Conservation (phyloP, 2,113 vertebrate species). For the Callaeas wilsoni region DNA sequence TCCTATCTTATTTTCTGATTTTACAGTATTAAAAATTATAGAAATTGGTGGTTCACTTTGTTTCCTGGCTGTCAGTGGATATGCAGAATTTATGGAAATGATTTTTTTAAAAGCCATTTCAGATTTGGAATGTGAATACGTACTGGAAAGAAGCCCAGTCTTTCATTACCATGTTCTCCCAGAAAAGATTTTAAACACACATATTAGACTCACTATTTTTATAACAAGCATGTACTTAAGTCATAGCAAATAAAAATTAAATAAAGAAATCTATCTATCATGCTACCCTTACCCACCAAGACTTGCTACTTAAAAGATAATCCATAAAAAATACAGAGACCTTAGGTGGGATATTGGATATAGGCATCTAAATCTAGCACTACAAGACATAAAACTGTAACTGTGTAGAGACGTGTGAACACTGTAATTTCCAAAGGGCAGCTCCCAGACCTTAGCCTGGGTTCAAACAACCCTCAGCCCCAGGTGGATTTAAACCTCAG, state of each 20-base stretch:
- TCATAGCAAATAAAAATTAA: neutral
- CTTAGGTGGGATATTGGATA: neutral
- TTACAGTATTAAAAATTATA: neutral
- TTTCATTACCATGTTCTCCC: neutral
- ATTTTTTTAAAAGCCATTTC: constrained; percentile 7
- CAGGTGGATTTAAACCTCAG: neutral
- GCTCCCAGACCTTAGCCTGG: neutral
- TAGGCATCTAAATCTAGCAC: neutral
- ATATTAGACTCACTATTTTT: constrained; percentile 7
- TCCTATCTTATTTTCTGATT: neutral
- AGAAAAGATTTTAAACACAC: neutral
- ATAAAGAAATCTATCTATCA: neutral
- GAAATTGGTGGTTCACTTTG: neutral
- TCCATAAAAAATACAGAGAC: neutral
- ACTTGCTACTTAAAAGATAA: neutral
- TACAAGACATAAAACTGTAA: neutral
- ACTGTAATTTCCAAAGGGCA: neutral
- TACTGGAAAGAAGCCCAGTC: neutral
- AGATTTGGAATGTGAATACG: neutral
- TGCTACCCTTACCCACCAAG: neutral
- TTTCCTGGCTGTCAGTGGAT: neutral
- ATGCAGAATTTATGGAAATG: neutral
- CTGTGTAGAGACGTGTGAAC: neutral
- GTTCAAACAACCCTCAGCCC: neutral
- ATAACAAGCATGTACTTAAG: neutral